These are phyloP conservation scores for Thereuonema tuberculata DNA, from an alignment of 1,140 invertebrate genomes.

Conservation along the genomic window DNA sequence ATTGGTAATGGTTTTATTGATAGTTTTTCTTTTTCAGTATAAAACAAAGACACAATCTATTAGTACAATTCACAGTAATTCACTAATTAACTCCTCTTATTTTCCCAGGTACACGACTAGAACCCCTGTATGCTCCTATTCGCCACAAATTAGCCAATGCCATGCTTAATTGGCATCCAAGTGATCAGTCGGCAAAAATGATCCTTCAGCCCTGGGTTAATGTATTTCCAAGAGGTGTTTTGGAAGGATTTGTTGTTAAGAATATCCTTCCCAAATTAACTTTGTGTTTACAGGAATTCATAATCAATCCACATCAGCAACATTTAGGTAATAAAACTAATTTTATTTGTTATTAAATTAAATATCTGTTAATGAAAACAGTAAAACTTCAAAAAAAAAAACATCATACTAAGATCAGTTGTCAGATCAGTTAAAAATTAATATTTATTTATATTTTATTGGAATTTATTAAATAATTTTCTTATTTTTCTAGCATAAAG, in stretches of 20 bases:
- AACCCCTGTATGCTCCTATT: conserved; percentile 81
- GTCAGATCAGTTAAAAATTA: too few species aligned
- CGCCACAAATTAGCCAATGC: conserved; percentile 79
- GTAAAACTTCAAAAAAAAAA: too few species aligned
- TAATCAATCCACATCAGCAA: conserved; percentile 76
- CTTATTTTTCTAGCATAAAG: not conserved
- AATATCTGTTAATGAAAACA: too few species aligned
- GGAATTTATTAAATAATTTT: not conserved
- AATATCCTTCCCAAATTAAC: conserved; percentile 86
- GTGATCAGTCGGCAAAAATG: conserved; percentile 76
- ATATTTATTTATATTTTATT: too few species aligned
- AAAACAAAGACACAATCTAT: too few species aligned
- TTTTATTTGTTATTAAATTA: not conserved
- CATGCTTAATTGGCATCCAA: conserved; percentile 79
- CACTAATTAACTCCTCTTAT: too few species aligned
- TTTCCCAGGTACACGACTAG: conserved; percentile 49
- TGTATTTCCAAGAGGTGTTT: conserved; percentile 64
- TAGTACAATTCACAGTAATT: too few species aligned
- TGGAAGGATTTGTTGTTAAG: conserved; percentile 70
- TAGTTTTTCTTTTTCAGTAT: too few species aligned
- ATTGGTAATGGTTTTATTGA: too few species aligned
- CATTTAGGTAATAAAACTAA: conserved; percentile 42
- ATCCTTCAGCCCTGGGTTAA: conserved; percentile 84
- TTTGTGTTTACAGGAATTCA: conserved; percentile 47
- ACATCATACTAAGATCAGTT: too few species aligned